A percentile compares a stretch with the other conserved stretches of the same genome.
phyloP scores from a whole-genome alignment of 2,113 vertebrate species.

The Cynocephalus volans region DNA sequence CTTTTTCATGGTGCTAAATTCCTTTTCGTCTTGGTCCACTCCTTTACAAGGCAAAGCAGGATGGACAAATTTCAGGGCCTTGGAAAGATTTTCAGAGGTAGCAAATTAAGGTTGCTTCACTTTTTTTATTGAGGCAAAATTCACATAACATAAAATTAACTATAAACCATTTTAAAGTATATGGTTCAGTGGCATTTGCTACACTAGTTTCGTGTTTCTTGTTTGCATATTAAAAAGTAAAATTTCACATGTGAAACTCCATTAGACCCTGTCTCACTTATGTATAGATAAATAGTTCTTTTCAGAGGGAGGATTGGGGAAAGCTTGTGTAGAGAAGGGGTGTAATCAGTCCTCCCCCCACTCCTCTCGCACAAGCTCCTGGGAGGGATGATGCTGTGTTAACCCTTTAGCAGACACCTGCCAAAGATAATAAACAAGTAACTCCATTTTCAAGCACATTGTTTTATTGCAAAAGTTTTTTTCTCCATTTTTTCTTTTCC shows the following conservation, averaged over 20 bases:
- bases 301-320: neutral
- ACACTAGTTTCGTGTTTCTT: neutral
- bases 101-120: neutral
- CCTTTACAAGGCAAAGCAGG: neutral
- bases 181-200: neutral
- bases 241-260: neutral
- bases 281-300: constrained; percentile 52
- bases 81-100: neutral
- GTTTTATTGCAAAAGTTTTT: neutral
- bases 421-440: neutral
- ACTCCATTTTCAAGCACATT: neutral
- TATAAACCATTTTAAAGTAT: neutral
- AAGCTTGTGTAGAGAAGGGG: neutral
- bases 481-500: too few species aligned
- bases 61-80: neutral
- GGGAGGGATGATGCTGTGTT: neutral
- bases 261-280: neutral
- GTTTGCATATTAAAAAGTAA: neutral
- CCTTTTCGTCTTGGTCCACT: neutral
- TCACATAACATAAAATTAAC: neutral
- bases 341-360: neutral
- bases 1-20: neutral
- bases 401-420: neutral
- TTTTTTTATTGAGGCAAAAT: neutral
- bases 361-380: neutral